Evolutionary conservation across 1,140 invertebrate species (phyloP), one percentile per base, ranked within the genome.

Genomic region (Drosophila athabasca): DNA sequence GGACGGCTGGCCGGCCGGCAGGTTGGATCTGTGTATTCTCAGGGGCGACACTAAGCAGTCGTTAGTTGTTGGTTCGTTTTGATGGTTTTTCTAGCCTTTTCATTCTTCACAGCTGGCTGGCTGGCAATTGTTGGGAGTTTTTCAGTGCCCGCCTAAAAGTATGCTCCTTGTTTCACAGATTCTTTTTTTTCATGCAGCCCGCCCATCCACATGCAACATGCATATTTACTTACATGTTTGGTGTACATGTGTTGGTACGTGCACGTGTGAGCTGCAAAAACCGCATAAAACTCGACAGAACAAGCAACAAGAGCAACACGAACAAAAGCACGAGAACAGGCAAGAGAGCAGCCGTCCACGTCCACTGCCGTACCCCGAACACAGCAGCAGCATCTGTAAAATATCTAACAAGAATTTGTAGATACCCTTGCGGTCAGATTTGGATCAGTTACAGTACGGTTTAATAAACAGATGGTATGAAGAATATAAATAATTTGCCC

Each of bases 131-230:
- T 82, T 77, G 64, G 78, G 78, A 48, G 44, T 62, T 62, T 52
- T 11, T 49, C 41, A 45, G 59, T 7, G 53, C 13, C 50, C 62
- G 64, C 79, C 79, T 69, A 75, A 81, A 80, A 81, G 79, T 82
- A 82, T 78, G 79, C 79, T 77, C 75, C 70, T 74, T 81, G 79
- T 81, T 78, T 69, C 62, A 62, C 49, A 75, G 79, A 82, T 82
- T 82, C 74, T 62, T 62, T 82, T 81, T 62, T 62, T 45, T 59
- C 39, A 39, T 46, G 52, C 67, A 76, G 8, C 31, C 26, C 26
- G 46, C 60, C 46, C 17, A 19, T 19, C 53, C 44, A 59, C 70
- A 65, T 55, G 43, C 58, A 57, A 50, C 64, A 62, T 62, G 59
- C 55, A 41, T n/a, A 57, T 41, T 50, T 45, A 58, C 13, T 51